Evolutionary conservation across 2,113 vertebrate species (phyloP), one percentile per base, ranked within the genome.

Genomic region (Felis catus): DNA sequence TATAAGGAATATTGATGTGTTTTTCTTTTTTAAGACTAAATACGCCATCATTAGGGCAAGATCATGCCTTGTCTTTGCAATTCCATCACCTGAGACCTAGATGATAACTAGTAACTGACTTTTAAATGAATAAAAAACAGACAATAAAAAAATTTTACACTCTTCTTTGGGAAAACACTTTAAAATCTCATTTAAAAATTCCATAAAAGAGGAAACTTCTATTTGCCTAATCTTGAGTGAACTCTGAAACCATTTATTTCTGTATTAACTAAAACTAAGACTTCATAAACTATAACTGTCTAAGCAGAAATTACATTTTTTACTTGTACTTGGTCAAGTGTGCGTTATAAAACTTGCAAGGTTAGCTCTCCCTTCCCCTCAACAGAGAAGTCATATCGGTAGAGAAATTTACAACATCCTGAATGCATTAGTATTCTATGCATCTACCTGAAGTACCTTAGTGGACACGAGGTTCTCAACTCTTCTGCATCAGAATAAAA

Each of bases 221-320:
- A 78, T 73, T 71, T 93, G 51, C 33, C 81, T 55, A 78, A 82
- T 66, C 33, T n/a, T 39, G 39, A 79, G 21, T 73, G 15, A 94
- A 63, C 3, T 86, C 70, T 86, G 68, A 92, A 70, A 51, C 5
- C 9, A 18, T 25, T 76, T 76, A 66, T 78, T 81, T 94, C 16
- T 39, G 2, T 53, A 61, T 73, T 95, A 87, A 80, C 21, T 95
- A 88, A 97, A 89, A 74, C 13, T 51, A 36, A 31, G 36, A 80
- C 3, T 93, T 92, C 7, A n/a, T 45, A 63, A 87, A 51, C 48
- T 63, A 48, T 21, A 79, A 70, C 15, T 78, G 6, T 16, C 71
- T 85, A 65, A 61, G 25, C 51, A 85, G 93, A 89, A 95, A 58
- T 78, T 83, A 13, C 11, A 45, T 29, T 93, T 97, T 73, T 58